These are phyloP conservation scores for Glossosoma conforme DNA, from an alignment of 1,140 invertebrate genomes.

Conservation along the genomic window DNA sequence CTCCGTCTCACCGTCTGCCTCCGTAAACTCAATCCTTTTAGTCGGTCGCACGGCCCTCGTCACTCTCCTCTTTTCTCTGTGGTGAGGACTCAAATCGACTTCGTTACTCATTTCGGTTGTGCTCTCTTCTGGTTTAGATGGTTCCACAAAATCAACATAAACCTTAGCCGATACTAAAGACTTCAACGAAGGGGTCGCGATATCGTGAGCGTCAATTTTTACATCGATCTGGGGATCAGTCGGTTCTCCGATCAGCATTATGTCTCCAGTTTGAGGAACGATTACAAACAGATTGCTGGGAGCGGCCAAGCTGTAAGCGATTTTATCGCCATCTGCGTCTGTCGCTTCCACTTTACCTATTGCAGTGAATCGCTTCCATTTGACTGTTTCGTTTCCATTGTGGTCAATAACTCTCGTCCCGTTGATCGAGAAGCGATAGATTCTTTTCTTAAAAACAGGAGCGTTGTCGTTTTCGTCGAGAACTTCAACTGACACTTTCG, in stretches of 20 bases:
- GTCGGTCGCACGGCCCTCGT: constrained; percentile 85
- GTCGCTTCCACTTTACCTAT: constrained; percentile 76
- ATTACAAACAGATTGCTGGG: constrained; percentile 77
- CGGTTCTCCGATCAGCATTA: constrained; percentile 73
- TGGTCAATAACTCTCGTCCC: constrained; percentile 51
- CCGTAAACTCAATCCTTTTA: constrained; percentile 87
- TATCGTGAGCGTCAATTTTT: constrained; percentile 75
- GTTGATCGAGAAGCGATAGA: constrained; percentile 74
- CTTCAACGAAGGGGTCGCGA: constrained; percentile 63
- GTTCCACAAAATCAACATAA: constrained; percentile 67
- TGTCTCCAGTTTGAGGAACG: constrained; percentile 86
- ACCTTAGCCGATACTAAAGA: constrained; percentile 67
- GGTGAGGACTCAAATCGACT: constrained; percentile 51
- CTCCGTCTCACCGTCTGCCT: constrained; percentile 83
- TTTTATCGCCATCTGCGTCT: constrained; percentile 82
- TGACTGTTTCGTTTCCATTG: constrained; percentile 50
- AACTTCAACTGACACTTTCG: constrained; percentile 67
- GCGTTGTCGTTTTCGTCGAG: constrained; percentile 88
- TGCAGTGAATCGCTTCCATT: constrained; percentile 69
- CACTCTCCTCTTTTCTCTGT: constrained; percentile 73
- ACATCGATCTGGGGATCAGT: constrained; percentile 63
- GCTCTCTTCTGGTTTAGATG: constrained; percentile 35
- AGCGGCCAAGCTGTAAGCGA: constrained; percentile 75
- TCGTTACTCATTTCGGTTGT: constrained; percentile 50
- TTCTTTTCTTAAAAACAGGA: constrained; percentile 70